Evolutionary conservation across 2,888 invertebrate genomes (phyloP), one percentile per base, ranked within the genome.

Genomic region (Temnothorax unifasciatus): DNA sequence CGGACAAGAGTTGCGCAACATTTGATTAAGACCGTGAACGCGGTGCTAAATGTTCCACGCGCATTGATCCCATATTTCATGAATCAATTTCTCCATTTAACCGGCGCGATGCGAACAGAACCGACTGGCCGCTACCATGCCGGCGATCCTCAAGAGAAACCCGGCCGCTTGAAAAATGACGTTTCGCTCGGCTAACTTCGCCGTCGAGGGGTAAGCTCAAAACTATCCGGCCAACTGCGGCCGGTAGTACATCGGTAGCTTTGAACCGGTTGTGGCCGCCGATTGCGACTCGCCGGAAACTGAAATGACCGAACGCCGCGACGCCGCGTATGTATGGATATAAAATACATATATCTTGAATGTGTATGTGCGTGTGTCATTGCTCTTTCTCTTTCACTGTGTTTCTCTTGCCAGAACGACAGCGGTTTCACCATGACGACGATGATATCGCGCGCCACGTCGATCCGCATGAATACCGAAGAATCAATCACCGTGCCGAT

Each of bases 401-500:
- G 63, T 89, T 79, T 81, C 71, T 82, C 73, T 63, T 66, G 57
- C 47, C 34, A 25, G 68, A 79, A 77, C 41, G 61, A 81, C 83
- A 71, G 57, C 83, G 63, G 84, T 84, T 87, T 84, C 75, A 81
- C 85, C 86, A 90, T 86, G 85, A 89, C 86, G 89, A 90, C 87
- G 92, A 89, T 85, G 91, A 91, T 92, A 92, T 92, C 91, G 88
- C 74, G 68, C 74, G 79, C 81, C 79, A 81, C 84, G 87, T 83
- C 88, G 90, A 89, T 91, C 87, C 87, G 85, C 85, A 88, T 88
- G 89, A 91, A 92, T 91, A 87, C 89, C 90, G 85, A 92, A 87
- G 89, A 92, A 92, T 92, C 92, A 92, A 92, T 92, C 92, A 92
- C 87, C 86, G 84, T 85, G 83, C 82, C 86, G 92, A 92, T 92